Evolutionary conservation across 2,888 invertebrate species (phyloP), one percentile per base, ranked within the genome.

Genomic region (Hypomecis atomaria): DNA sequence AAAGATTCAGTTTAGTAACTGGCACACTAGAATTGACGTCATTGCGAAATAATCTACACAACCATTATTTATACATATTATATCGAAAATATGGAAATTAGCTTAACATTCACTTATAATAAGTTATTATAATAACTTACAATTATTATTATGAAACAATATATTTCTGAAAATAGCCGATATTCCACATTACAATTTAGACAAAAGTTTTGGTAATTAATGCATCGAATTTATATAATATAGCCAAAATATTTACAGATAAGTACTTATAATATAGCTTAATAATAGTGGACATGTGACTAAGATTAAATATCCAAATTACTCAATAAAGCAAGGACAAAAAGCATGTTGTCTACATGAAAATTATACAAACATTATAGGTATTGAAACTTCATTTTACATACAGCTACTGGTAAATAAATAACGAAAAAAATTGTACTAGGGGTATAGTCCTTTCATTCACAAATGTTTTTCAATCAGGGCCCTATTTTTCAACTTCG

Each of bases 281-380:
- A 85, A 62, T 70, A 70, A 75, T 86, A 87, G 78, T 87, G 87
- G 87, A 87, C 86, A 86, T 76, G 78, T 82, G 84, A 82, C 78
- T 83, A 81, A 79, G 77, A 80, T 78, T 79, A 82, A 68, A 78
- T 77, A 83, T 75, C 73, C 72, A 79, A 78, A 72, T 71, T 57
- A 58, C 63, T 67, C 69, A 72, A 67, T 70, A 62, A 65, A 65
- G 69, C 62, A 65, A 69, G 65, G 70, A 57, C 62, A 66, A 1
- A 50, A 38, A 50, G 6, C 7, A 13, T 33, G 33, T 47, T 7
- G 10, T 7, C 40, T 40, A 40, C 7, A 6, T 9, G 40, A 10
- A 0, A 10, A 23, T 23, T 23, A 23, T 23, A 23, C 23, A 23
- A 23, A 23, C 23, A 23, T 23, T 23, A 23, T 23, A 23, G 23